Percentiles rank a stretch among this genome's conserved stretches.
These are phyloP conservation scores for Sebastes cheni DNA, from an alignment of 2,797 vertebrate species.

Conservation along the genomic window DNA sequence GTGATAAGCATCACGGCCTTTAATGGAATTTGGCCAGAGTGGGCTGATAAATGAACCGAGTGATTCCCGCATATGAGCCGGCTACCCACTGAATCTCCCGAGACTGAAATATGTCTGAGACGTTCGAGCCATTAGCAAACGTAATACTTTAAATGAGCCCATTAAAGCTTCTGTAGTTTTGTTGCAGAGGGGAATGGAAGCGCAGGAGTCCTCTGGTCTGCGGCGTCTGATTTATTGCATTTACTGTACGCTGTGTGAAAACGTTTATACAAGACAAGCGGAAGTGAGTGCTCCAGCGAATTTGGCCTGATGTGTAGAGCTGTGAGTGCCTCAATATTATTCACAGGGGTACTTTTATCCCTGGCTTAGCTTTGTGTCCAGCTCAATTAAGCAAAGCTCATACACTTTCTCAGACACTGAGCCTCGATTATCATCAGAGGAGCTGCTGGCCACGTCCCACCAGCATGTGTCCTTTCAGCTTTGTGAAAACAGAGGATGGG, in stretches of 20 bases:
- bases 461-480: slow-evolving; percentile 18
- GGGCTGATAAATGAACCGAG: slow-evolving; percentile 45
- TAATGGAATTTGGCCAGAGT: slow-evolving; percentile 39
- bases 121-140: slow-evolving; percentile 26
- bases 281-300: slow-evolving; percentile 50
- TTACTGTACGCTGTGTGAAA: slow-evolving; percentile 34
- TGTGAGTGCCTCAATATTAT: slow-evolving; percentile 62
- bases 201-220: background rate
- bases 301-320: slow-evolving; percentile 55
- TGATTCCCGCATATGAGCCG: slow-evolving; percentile 18
- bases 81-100: background rate
- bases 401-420: slow-evolving; percentile 49
- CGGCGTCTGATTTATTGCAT: slow-evolving; percentile 45
- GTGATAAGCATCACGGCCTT: slow-evolving; percentile 16
- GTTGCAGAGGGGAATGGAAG: background rate
- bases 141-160: slow-evolving; percentile 33
- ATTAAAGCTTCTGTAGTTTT: slow-evolving; percentile 28
- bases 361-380: slow-evolving; percentile 63
- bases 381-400: slow-evolving; percentile 67
- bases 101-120: slow-evolving; percentile 23
- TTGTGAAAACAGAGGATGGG: slow-evolving; percentile 25
- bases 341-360: slow-evolving; percentile 64
- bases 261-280: slow-evolving; percentile 45
- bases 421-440: slow-evolving; percentile 56
- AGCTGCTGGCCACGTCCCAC: slow-evolving; percentile 35